Conservation (phyloP, 1,140 invertebrate species). For the Micrasema longulum region DNA sequence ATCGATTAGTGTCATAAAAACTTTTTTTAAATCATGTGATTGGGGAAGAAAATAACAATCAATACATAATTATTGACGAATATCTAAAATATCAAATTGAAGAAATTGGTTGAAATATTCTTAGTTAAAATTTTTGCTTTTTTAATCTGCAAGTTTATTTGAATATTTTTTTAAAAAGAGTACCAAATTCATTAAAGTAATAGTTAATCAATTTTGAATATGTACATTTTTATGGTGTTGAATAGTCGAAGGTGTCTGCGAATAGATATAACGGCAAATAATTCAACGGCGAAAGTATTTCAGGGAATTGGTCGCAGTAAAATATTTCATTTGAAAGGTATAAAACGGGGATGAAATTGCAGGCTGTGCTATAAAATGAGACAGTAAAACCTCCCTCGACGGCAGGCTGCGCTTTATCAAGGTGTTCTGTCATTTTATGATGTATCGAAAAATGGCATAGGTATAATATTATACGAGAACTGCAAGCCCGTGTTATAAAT, state of each 20-base stretch:
- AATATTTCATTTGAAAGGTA: constrained; percentile 50
- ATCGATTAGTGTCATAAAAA: too few relatives aligned
- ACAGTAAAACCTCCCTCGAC: constrained; percentile 43
- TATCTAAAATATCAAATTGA: too few relatives aligned
- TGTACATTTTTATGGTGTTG: neutral
- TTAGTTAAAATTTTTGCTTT: too few relatives aligned
- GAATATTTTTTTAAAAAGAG: too few relatives aligned
- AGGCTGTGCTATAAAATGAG: constrained; percentile 42
- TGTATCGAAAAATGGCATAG: constrained; percentile 47
- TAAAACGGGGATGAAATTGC: constrained; percentile 49
- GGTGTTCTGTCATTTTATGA: constrained; percentile 51
- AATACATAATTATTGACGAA: too few relatives aligned
- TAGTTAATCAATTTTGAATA: too few relatives aligned
- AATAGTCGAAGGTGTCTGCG: neutral
- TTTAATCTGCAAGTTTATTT: too few relatives aligned
- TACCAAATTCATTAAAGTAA: too few relatives aligned
- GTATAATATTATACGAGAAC: neutral
- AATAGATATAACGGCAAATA: constrained; percentile 19
- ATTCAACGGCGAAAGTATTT: constrained; percentile 23
- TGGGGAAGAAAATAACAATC: too few relatives aligned
- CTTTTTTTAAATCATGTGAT: too few relatives aligned
- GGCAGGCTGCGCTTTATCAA: constrained; percentile 46
- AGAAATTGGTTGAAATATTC: too few relatives aligned
- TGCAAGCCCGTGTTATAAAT: too few relatives aligned
- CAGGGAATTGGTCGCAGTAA: constrained; percentile 42